These are phyloP conservation scores for Carassius gibelio DNA, from an alignment of 2,113 vertebrate species.

Conservation along the genomic window DNA sequence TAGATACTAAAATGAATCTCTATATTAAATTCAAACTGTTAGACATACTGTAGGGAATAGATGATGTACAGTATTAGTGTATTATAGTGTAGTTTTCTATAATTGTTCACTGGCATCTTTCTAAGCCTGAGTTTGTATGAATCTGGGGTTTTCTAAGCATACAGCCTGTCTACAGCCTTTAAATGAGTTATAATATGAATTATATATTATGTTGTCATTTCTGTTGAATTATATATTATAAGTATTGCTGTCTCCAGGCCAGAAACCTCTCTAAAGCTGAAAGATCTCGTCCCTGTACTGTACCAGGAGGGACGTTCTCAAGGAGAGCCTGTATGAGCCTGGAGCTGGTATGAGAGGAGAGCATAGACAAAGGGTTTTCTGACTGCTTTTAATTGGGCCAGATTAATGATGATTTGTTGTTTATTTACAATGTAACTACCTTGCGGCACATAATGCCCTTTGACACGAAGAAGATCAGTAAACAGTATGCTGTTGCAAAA, in stretches of 20 bases:
- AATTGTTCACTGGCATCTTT: background rate
- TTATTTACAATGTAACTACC: constrained; percentile 69
- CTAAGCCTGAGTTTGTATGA: background rate
- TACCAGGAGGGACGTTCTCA: constrained; percentile 79
- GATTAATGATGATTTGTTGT: background rate
- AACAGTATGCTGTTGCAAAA: constrained; percentile 76
- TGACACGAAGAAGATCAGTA: constrained; percentile 78
- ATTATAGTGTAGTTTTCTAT: background rate
- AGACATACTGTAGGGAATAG: too few species aligned
- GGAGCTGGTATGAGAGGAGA: constrained; percentile 69
- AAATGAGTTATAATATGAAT: background rate
- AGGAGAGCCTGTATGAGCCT: constrained; percentile 69
- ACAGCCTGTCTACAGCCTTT: background rate
- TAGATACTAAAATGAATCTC: background rate
- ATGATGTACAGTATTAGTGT: background rate
- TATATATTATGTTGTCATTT: background rate
- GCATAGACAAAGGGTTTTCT: background rate
- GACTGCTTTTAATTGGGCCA: background rate
- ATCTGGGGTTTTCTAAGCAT: background rate
- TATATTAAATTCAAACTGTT: background rate
- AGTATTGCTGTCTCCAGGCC: constrained; percentile 55
- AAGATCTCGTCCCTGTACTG: constrained; percentile 75
- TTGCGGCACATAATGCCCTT: constrained; percentile 73
- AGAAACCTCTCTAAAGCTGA: constrained; percentile 64
- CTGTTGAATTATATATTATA: background rate